phyloP scores from a whole-genome alignment of 2,113 vertebrate species.

The Tauraco erythrolophus region DNA sequence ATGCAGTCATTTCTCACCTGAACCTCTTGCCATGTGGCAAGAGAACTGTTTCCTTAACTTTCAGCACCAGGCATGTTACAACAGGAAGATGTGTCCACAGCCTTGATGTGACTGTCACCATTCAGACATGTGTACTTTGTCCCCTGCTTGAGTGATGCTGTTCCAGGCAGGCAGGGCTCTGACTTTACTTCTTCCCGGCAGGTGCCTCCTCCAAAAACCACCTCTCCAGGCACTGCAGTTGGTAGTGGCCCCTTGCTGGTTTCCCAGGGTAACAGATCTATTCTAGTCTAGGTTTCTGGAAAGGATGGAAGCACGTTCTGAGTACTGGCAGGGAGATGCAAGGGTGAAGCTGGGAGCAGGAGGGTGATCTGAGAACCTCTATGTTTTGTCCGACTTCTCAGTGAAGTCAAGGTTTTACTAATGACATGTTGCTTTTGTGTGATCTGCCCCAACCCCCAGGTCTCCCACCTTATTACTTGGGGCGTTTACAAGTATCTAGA shows the following conservation, averaged over 20 bases:
- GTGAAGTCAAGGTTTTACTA: neutral
- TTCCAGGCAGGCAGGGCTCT: neutral
- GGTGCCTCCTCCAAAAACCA: neutral
- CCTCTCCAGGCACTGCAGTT: neutral
- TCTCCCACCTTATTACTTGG: neutral
- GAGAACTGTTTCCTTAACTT: neutral
- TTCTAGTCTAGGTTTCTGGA: neutral
- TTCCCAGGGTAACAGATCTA: neutral
- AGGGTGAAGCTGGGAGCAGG: neutral
- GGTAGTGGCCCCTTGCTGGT: neutral
- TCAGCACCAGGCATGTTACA: neutral
- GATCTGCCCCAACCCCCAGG: neutral
- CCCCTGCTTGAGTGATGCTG: neutral
- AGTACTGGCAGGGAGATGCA: neutral
- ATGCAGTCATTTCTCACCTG: neutral
- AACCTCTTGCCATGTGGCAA: neutral
- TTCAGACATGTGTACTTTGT: neutral
- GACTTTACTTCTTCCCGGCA: neutral
- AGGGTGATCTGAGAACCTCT: neutral
- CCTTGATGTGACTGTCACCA: neutral
- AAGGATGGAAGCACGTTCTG: neutral
- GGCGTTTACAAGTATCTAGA: neutral
- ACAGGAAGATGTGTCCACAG: neutral
- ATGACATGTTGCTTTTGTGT: neutral
- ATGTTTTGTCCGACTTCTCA: neutral